Conservation (phyloP, 2,113 vertebrate genomes). For the Peucedramus taeniatus region DNA sequence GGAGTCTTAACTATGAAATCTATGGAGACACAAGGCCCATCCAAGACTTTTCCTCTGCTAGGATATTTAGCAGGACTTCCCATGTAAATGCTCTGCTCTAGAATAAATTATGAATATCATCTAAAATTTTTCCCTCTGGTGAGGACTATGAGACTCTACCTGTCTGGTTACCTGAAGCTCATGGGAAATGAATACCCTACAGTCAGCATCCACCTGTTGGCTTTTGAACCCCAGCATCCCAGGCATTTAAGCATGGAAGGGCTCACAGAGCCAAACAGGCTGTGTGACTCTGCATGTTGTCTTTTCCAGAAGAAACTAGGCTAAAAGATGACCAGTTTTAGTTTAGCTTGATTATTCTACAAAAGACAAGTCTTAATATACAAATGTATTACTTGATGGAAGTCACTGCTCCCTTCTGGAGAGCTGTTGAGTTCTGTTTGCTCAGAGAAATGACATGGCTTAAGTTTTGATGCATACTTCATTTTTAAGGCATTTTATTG, state of each 20-base stretch:
- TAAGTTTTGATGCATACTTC: not conserved
- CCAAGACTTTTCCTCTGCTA: not conserved
- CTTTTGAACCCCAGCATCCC: not conserved
- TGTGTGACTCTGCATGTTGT: fast-evolving
- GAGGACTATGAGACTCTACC: not conserved
- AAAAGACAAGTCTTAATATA: not conserved
- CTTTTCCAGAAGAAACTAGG: not conserved
- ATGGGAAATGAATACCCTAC: not conserved
- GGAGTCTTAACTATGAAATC: not conserved
- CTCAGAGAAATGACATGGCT: not conserved
- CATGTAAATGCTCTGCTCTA: not conserved
- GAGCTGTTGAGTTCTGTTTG: not conserved
- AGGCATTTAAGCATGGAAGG: not conserved
- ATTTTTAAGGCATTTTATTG: not conserved
- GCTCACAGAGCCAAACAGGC: not conserved
- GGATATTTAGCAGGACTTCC: not conserved
- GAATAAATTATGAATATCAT: not conserved
- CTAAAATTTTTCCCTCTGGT: not conserved
- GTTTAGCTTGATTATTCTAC: not conserved
- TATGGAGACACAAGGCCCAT: not conserved
- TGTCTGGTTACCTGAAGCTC: not conserved
- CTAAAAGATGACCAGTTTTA: not conserved
- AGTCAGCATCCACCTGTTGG: not conserved
- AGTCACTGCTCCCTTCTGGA: not conserved
- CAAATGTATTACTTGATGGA: not conserved